These are phyloP conservation scores for Odontomyia ornata DNA, from an alignment of 2,888 invertebrate species.

Conservation along the genomic window DNA sequence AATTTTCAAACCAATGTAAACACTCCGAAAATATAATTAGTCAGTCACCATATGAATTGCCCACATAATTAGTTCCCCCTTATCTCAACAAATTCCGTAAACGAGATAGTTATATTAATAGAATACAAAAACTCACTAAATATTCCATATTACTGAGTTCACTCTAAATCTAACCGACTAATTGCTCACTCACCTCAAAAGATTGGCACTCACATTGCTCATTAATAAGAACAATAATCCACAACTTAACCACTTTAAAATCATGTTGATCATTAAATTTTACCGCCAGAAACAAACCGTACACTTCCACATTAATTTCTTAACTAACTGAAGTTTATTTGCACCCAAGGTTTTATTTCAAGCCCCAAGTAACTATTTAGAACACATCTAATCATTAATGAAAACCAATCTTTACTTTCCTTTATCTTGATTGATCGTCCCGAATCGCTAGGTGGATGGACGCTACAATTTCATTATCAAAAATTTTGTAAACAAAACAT, in stretches of 20 bases:
- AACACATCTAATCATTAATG: neutral
- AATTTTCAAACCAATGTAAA: too few relatives aligned
- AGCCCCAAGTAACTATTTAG: neutral
- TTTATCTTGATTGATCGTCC: constrained; percentile 37
- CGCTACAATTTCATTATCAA: constrained; percentile 13
- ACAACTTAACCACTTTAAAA: neutral
- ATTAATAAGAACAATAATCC: neutral
- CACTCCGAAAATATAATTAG: too few relatives aligned
- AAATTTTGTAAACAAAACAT: constrained; percentile 9
- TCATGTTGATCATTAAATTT: neutral
- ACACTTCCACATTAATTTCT: neutral
- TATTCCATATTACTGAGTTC: too few relatives aligned
- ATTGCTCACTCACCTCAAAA: constrained; percentile 25
- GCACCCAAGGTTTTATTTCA: constrained; percentile 12
- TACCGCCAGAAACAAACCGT: neutral
- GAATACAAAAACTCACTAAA: too few relatives aligned
- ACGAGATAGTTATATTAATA: too few relatives aligned
- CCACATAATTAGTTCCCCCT: too few relatives aligned
- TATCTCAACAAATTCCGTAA: too few relatives aligned
- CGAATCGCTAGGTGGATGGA: neutral
- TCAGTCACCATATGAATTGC: too few relatives aligned
- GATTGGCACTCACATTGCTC: neutral
- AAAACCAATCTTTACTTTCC: neutral
- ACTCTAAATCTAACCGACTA: too few relatives aligned
- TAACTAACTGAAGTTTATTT: neutral